phyloP scores from a whole-genome alignment of 2,797 vertebrate species.

The Poecile montanus region DNA sequence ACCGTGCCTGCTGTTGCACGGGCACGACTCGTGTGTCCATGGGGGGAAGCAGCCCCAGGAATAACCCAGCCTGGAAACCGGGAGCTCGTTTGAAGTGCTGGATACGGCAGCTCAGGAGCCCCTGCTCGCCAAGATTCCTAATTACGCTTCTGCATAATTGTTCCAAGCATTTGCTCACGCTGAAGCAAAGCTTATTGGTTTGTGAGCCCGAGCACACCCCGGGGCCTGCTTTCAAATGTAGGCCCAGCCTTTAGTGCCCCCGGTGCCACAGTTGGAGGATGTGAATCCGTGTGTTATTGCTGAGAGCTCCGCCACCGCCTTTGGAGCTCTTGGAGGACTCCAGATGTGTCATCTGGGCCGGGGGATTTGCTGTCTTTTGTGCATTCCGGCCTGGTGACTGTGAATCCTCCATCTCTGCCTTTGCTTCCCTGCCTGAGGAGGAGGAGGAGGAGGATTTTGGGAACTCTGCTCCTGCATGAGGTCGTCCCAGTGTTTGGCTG shows the following conservation, averaged over 20 bases:
- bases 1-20: not conserved
- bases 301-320: constrained; percentile 6
- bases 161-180: not conserved
- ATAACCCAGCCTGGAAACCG: not conserved
- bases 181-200: constrained; percentile 58
- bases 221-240: constrained; percentile 53
- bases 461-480: fast-evolving
- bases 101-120: constrained; percentile 28
- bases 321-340: constrained; percentile 14
- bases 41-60: not conserved
- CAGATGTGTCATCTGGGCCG: constrained; percentile 11
- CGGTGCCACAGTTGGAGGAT: constrained; percentile 12
- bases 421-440: not conserved
- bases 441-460: not conserved
- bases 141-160: constrained; percentile 53
- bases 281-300: constrained; percentile 40
- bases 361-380: constrained; percentile 7
- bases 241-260: constrained; percentile 63
- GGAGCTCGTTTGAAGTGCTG: not conserved
- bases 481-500: fast-evolving
- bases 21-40: not conserved
- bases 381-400: not conserved
- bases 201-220: constrained; percentile 57
- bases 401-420: not conserved
- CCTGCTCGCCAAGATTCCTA: constrained; percentile 23